Evolutionary conservation across 2,113 vertebrate genomes (phyloP), one percentile per base, ranked within the genome.

Genomic region (Bombycilla garrulus): DNA sequence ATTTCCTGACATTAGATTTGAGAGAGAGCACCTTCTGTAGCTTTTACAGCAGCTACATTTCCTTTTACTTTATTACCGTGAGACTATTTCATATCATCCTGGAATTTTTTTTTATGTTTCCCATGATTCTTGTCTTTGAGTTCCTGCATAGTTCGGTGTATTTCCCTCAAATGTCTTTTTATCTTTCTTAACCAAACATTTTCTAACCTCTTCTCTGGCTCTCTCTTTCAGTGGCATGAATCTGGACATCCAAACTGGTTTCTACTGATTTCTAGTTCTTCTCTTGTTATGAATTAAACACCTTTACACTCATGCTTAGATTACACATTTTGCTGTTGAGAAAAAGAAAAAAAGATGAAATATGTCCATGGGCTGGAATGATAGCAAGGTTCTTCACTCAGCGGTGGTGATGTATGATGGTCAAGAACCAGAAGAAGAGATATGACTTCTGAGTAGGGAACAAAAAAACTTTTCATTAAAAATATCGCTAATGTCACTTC

Each of bases 1-100:
- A 96, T 95, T 94, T 95, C 72, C 81, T 4, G 14, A 35, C 51
- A 71, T 73, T 21, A 69, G 21, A 62, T 85, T 91, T 96, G 61
- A 90, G 66, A 92, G 7, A 56, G 15, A 93, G 73, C 22, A 51
- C 58, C 67, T 92, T 81, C 66, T 81, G 28, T 42, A 35, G 18
- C 56, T 56, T 85, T 90, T 50, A 74, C 57, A 89, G 70, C 26
- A 94, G 42, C 31, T 88, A 56, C 24, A 64, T 66, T 94, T 96
- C 40, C 48, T 88, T 89, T 77, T 83, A 44, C 6, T 66, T 81
- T 85, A 40, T 80, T 85, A 48, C 26, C 13, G 6, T 38, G 40
- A 80, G 35, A 82, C 40, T 78, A 64, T 31, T 28, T 90, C 67
- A 81, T 38, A 57, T 73, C 15, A 60, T 78, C 50, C 28, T 71